Evolutionary conservation across 1,140 invertebrate species (phyloP).

Genomic region (Dinothrombium tinctorium): DNA sequence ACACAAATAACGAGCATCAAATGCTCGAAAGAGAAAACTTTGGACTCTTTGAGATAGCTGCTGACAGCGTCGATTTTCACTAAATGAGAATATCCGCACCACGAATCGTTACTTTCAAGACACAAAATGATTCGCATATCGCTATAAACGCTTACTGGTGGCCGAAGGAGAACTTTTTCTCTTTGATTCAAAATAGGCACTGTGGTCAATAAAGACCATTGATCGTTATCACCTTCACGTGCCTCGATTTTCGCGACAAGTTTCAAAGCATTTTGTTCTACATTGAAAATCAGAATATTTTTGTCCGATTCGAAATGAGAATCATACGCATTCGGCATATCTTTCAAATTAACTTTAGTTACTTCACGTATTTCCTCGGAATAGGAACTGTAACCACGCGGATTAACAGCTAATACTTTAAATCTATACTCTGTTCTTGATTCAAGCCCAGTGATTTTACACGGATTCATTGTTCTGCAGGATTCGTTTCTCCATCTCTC

Average conservation of each 20-base stretch:
- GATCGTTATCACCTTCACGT: constrained; percentile 5
- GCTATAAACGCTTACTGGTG: constrained; percentile 14
- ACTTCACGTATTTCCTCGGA: constrained; percentile 14
- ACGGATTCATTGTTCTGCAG: constrained; percentile 56
- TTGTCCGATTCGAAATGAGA: constrained; percentile 29
- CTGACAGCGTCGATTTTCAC: constrained; percentile 27
- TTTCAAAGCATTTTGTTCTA: constrained; percentile 30
- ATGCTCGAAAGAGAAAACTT: constrained; percentile 39
- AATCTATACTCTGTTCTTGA: constrained; percentile 15
- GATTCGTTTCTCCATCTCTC: constrained; percentile 30
- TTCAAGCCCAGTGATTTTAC: constrained; percentile 38
- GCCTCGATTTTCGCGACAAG: constrained; percentile 30
- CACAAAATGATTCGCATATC: constrained; percentile 49
- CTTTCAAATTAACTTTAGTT: constrained; percentile 19
- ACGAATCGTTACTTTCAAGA: constrained; percentile 41
- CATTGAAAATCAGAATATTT: constrained; percentile 43
- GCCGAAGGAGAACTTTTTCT: constrained; percentile 24
- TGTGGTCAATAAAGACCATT: constrained; percentile 13
- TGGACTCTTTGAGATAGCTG: constrained; percentile 41
- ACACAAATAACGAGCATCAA: constrained; percentile 49
- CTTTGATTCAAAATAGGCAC: constrained; percentile 10
- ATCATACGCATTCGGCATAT: constrained; percentile 40
- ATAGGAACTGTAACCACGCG: constrained; percentile 15
- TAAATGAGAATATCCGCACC: constrained; percentile 38
- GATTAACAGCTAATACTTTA: constrained; percentile 16